Conservation (phyloP, 2,888 invertebrate genomes). For the Brenthis daphne region DNA sequence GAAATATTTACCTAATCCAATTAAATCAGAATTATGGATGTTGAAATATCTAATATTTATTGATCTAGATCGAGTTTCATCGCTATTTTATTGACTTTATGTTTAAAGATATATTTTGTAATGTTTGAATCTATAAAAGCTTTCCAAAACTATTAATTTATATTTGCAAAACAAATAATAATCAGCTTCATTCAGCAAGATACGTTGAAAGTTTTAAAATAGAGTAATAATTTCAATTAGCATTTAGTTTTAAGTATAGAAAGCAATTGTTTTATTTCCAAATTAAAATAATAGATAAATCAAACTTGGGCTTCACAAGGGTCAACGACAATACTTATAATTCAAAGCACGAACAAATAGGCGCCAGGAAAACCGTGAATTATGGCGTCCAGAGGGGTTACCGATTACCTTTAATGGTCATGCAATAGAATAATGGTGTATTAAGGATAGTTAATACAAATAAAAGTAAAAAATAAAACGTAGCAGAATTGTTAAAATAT, state of each 20-base stretch:
- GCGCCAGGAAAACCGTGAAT: slow-evolving; percentile 35
- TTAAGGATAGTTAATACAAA: neutral
- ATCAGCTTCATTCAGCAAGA: too few species aligned
- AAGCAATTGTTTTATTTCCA: neutral
- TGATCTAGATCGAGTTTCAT: neutral
- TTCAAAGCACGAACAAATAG: slow-evolving; percentile 34
- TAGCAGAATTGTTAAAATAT: too few species aligned
- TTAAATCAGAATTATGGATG: slow-evolving; percentile 1
- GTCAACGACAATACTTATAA: slow-evolving; percentile 33
- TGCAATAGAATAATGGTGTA: neutral
- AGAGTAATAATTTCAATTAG: too few species aligned
- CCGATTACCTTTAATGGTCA: slow-evolving; percentile 8
- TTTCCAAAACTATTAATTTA: too few species aligned
- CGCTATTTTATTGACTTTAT: neutral
- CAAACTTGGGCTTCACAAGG: slow-evolving; percentile 22
- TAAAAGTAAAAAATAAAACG: neutral
- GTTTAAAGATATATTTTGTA: neutral
- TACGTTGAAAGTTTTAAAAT: too few species aligned
- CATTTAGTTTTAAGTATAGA: neutral
- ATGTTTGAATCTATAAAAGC: too few species aligned
- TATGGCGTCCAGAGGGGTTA: slow-evolving; percentile 26
- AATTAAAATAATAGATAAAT: slow-evolving; percentile 13
- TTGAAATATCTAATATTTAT: neutral
- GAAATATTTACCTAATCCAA: slow-evolving; percentile 1
- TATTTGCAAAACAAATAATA: too few species aligned